These are phyloP conservation scores for Carassius gibelio DNA, from an alignment of 2,113 vertebrate species.

Conservation along the genomic window DNA sequence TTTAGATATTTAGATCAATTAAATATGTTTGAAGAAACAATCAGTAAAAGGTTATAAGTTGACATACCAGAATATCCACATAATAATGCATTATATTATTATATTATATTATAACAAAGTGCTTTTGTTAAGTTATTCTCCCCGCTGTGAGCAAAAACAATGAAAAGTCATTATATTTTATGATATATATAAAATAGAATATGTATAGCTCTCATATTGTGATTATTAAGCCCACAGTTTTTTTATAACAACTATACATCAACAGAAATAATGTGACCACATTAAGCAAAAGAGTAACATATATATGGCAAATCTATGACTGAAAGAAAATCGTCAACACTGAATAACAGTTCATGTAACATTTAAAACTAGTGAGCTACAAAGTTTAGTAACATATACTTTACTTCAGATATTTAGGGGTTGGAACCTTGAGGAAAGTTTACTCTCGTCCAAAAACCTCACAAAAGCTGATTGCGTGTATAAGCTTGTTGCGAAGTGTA, in stretches of 20 bases:
- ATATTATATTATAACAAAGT: background rate
- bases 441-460: slow-evolving; percentile 51
- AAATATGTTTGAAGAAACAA: background rate
- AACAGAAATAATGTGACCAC: too few species aligned
- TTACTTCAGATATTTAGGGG: background rate
- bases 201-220: background rate
- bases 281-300: too few species aligned
- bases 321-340: too few species aligned
- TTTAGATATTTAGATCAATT: too few species aligned
- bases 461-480: slow-evolving; percentile 56
- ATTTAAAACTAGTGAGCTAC: background rate
- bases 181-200: background rate
- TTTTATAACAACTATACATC: background rate
- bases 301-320: too few species aligned
- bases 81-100: background rate
- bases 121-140: background rate
- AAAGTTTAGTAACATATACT: background rate
- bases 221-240: background rate
- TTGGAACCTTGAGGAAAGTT: background rate
- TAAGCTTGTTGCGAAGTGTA: slow-evolving; percentile 60
- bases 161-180: background rate
- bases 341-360: too few species aligned
- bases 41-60: background rate
- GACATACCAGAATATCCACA: background rate
- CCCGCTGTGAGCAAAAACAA: background rate